Base-by-base conservation (phyloP, 2,888 invertebrate genomes). In the Ochropleura leucogaster region DNA sequence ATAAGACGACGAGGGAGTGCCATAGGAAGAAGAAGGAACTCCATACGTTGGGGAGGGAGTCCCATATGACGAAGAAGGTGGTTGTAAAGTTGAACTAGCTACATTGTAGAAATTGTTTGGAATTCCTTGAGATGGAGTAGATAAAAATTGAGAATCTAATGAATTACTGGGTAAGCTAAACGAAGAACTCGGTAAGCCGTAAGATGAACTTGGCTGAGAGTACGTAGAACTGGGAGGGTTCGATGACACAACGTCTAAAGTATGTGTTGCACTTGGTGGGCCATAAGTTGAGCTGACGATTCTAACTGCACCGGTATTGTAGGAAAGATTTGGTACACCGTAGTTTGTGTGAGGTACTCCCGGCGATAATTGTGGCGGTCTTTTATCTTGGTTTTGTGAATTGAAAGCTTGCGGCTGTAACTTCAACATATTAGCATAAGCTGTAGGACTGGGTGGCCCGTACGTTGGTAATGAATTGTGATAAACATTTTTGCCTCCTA, bases 381-480 rank as follows among this genome's bases (percentile, higher is more conserved):
- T 86, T 72, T 87, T 88, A 63, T 91, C 86, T 78, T 90, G 88
- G 78, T 80, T 88, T 69, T 89, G 87, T 69, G 86, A 79, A 68
- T 91, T 90, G 69, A 93, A 94, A 12, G 92, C 84, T 73, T 94
- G 92, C 5, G 94, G 91, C 51, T 90, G 85, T n/a, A 86, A 72
- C 75, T 92, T 93, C 76, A 92, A 89, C 16, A 87, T 79, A 79
- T 89, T 90, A 8, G 91, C 85, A 66, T 91, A 90, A 59, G 94
- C 93, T 51, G 95, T 96, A 9, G 94, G 94, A 88, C 94, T 95
- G 2, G 96, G 95, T 8, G 95, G 94, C 18, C 96, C 95, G 74
- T 96, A 96, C 4, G 95, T 95, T 4, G 96, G 93, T 78, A 90
- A 89, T 47, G 86, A 84, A 89, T 89, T 94, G 81, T 91, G 92